phyloP scores from a whole-genome alignment of 2,113 vertebrate genomes.

The Oryzias woworae region DNA sequence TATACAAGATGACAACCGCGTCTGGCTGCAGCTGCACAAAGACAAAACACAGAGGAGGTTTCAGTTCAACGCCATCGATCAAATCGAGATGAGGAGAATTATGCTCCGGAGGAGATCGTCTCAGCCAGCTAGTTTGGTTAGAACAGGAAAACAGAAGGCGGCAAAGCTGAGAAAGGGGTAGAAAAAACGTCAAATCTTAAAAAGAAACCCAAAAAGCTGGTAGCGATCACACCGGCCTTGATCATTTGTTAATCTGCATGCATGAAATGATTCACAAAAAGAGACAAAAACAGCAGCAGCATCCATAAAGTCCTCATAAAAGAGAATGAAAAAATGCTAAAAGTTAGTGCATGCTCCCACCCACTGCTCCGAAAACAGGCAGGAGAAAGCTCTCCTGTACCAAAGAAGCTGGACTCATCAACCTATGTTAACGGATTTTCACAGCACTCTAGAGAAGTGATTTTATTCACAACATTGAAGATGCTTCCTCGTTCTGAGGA shows the following conservation, averaged over 20 bases:
- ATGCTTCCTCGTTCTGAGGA: no score
- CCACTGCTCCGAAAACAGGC: no score
- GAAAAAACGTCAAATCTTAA: constrained; percentile 21
- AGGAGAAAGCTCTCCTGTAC: no score
- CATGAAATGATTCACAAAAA: constrained; percentile 20
- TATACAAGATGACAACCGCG: constrained; percentile 85
- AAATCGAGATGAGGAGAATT: constrained; percentile 7
- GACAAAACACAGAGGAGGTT: not conserved
- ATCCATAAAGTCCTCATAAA: not conserved
- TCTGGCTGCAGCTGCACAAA: constrained; percentile 83
- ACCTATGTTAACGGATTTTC: no score
- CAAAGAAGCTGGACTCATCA: no score
- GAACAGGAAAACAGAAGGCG: constrained; percentile 7
- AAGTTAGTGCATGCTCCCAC: not conserved
- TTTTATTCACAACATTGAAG: no score
- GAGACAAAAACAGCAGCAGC: not conserved
- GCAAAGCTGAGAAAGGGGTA: constrained; percentile 19
- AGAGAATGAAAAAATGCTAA: constrained; percentile 5
- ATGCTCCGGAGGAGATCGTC: not conserved
- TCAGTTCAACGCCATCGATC: constrained; percentile 2
- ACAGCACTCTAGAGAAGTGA: no score
- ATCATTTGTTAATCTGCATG: constrained; percentile 34
- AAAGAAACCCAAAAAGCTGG: constrained; percentile 24
- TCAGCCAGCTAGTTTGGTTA: constrained; percentile 33
- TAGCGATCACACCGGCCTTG: not conserved